phyloP scores from a whole-genome alignment of 2,888 invertebrate genomes.

The Troglohyphantes excavatus region DNA sequence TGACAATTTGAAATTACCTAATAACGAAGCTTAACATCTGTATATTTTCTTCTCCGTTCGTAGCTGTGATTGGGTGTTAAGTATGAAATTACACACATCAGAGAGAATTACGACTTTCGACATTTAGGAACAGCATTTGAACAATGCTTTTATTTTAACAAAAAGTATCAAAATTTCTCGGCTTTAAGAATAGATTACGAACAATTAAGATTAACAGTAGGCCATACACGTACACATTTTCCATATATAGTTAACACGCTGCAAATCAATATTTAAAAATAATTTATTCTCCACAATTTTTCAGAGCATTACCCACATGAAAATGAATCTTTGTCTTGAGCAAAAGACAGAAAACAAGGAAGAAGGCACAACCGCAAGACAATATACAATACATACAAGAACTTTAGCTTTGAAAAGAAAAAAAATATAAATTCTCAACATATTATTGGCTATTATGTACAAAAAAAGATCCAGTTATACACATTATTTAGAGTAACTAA shows the following conservation, averaged over 20 bases:
- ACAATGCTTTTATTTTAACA: constrained; percentile 58
- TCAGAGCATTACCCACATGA: constrained; percentile 20
- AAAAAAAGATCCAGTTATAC: constrained; percentile 42
- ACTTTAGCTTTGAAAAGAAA: constrained; percentile 17
- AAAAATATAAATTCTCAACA: neutral
- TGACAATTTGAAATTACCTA: constrained; percentile 49
- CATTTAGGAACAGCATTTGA: constrained; percentile 67
- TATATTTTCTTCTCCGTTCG: constrained; percentile 53
- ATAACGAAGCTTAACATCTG: constrained; percentile 38
- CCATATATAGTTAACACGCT: constrained; percentile 18
- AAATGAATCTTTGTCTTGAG: constrained; percentile 57
- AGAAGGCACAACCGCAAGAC: constrained; percentile 73
- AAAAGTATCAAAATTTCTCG: constrained; percentile 58
- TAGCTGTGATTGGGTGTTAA: constrained; percentile 51
- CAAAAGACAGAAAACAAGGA: constrained; percentile 51
- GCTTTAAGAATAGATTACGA: constrained; percentile 15
- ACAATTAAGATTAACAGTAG: constrained; percentile 16
- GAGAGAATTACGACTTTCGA: constrained; percentile 43
- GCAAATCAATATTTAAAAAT: constrained; percentile 61
- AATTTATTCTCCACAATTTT: constrained; percentile 48
- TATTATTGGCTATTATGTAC: constrained; percentile 50
- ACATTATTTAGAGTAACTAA: constrained; percentile 45
- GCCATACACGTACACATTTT: constrained; percentile 21
- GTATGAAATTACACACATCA: constrained; percentile 61
- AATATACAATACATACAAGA: constrained; percentile 57